These are phyloP conservation scores for Eupeodes latifasciatus DNA, from an alignment of 2,888 invertebrate genomes.

Conservation along the genomic window DNA sequence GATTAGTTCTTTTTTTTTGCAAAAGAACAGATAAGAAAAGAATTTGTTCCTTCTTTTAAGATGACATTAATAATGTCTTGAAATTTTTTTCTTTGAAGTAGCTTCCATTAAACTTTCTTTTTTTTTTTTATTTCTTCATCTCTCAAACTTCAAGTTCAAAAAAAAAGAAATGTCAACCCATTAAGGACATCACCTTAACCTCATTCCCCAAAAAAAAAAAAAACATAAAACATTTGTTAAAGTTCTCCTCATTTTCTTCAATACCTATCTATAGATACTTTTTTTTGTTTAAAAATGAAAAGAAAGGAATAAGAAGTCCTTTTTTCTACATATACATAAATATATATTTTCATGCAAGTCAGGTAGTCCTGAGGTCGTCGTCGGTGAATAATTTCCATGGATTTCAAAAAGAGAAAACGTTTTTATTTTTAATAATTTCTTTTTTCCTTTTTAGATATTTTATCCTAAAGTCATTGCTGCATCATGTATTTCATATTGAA, in stretches of 20 bases:
- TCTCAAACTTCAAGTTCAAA: slow-evolving; percentile 23
- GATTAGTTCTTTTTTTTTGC: neutral
- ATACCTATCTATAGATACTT: neutral
- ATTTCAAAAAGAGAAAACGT: neutral
- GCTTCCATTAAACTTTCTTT: neutral
- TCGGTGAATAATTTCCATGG: slow-evolving; percentile 17
- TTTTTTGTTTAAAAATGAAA: no score
- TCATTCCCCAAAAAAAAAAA: neutral
- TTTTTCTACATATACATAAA: neutral
- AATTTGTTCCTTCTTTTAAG: neutral
- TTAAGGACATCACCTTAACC: slow-evolving; percentile 22
- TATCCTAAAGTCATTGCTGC: neutral
- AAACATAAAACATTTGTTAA: neutral
- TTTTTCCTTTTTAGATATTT: neutral
- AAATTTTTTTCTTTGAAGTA: neutral
- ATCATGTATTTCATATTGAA: neutral
- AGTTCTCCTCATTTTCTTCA: slow-evolving; percentile 5
- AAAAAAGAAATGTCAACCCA: slow-evolving; percentile 23
- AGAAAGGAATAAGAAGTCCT: neutral
- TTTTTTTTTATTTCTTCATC: no score
- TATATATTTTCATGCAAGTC: slow-evolving; percentile 1
- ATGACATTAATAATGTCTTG: neutral
- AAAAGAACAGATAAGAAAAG: neutral
- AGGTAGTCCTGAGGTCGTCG: neutral
- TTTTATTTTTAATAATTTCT: neutral